A percentile compares a stretch with the other conserved stretches of the same genome.
phyloP scores from a whole-genome alignment of 2,797 vertebrate species.

The Nothura maculosa region DNA sequence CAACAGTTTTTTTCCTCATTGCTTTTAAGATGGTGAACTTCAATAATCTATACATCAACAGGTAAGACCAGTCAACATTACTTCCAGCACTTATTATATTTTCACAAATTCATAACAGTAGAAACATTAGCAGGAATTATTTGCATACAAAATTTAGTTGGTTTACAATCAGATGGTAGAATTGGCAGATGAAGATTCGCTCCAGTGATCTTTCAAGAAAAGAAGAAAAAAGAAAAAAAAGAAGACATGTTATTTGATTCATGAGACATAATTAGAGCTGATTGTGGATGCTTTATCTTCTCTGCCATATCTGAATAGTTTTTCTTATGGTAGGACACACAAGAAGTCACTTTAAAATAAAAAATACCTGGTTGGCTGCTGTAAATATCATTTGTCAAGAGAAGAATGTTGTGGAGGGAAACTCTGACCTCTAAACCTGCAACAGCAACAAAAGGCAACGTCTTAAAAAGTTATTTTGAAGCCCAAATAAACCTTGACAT shows the following conservation, averaged over 20 bases:
- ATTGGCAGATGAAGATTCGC: neutral
- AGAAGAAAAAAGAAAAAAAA: neutral
- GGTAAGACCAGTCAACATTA: neutral
- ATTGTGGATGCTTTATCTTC: neutral
- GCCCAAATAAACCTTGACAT: conserved; percentile 74
- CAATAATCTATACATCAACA: neutral
- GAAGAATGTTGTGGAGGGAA: conserved; percentile 67
- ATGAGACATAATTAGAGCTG: neutral
- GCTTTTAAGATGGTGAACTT: neutral
- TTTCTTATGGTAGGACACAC: conserved; percentile 60
- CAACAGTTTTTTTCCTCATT: neutral
- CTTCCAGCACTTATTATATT: neutral
- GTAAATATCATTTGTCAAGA: conserved; percentile 62
- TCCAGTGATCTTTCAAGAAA: neutral
- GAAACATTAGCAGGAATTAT: neutral
- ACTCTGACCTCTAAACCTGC: conserved; percentile 71
- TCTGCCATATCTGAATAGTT: neutral
- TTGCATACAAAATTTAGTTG: neutral
- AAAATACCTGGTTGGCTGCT: conserved; percentile 60
- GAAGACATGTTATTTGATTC: neutral
- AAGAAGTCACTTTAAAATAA: conserved; percentile 61
- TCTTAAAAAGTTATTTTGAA: conserved; percentile 69
- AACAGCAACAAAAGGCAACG: conserved; percentile 65
- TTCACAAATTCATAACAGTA: neutral
- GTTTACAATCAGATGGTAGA: neutral